Percentiles rank a stretch among this genome's conserved stretches.
Evolutionary conservation across 35 echinoderm and acorn worm genomes (phyloP).

Genomic region (Hemicentrotus pulcherrimus): DNA sequence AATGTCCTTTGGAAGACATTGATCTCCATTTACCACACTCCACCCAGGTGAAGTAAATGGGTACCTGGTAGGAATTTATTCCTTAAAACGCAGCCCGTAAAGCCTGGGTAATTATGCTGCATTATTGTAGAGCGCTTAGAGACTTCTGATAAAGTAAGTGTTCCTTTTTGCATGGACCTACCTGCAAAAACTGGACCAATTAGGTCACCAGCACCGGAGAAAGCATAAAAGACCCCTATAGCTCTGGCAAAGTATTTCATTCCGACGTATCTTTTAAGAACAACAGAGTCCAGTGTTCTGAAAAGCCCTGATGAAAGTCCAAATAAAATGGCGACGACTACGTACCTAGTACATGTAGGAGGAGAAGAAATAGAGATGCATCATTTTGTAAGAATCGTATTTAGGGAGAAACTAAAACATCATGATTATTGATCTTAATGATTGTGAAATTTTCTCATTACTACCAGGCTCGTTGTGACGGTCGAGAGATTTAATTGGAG

Average conservation of each 20-base stretch:
- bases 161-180: background rate
- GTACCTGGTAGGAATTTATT: no score
- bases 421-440: background rate
- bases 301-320: slow-evolving; percentile 3
- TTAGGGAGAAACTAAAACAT: background rate
- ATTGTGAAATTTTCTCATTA: background rate
- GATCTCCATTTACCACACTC: no score
- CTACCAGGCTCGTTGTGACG: no score
- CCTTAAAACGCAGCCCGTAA: no score
- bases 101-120: no score
- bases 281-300: background rate
- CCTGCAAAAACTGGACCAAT: slow-evolving; percentile 37
- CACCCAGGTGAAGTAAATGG: no score
- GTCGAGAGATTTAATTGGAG: no score
- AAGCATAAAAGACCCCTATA: background rate
- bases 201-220: background rate
- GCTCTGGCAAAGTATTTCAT: background rate
- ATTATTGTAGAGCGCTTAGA: no score
- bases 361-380: background rate
- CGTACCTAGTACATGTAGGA: background rate
- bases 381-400: background rate
- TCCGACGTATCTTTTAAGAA: background rate
- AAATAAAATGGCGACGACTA: background rate
- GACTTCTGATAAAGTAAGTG: no score
- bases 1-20: no score